Percentiles rank a stretch among this genome's conserved stretches.
Evolutionary conservation across 2,797 vertebrate genomes (phyloP).

Genomic region (Danio tinwini): DNA sequence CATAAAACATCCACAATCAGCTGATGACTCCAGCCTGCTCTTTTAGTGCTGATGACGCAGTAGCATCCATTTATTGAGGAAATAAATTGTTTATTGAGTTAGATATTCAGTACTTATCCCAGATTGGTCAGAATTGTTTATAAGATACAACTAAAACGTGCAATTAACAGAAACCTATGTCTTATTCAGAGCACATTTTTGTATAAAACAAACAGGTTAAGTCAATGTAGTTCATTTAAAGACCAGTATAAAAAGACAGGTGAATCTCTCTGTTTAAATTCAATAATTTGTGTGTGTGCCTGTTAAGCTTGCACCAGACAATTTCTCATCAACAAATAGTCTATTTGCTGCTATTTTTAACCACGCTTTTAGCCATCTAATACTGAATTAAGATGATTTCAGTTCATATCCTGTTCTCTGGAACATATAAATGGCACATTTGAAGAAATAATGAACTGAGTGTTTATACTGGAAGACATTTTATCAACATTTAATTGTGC

Average conservation of each 20-base stretch:
- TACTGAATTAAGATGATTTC: slow-evolving; percentile 49
- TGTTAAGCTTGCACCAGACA: not conserved
- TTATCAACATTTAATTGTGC: slow-evolving; percentile 20
- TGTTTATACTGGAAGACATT: slow-evolving; percentile 9
- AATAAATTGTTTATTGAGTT: slow-evolving; percentile 30
- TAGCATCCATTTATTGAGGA: slow-evolving; percentile 27
- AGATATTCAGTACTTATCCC: slow-evolving; percentile 22
- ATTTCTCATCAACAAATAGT: slow-evolving; percentile 7
- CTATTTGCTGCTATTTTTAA: slow-evolving; percentile 15
- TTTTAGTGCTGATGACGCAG: slow-evolving; percentile 41
- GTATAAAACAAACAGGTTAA: not conserved
- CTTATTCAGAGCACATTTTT: not conserved
- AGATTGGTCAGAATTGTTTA: slow-evolving; percentile 32
- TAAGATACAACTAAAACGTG: not conserved
- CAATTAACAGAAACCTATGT: not conserved
- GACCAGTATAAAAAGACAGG: not conserved
- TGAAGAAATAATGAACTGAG: slow-evolving; percentile 40
- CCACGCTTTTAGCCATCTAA: slow-evolving; percentile 40
- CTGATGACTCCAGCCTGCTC: slow-evolving; percentile 4
- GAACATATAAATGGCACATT: slow-evolving; percentile 38
- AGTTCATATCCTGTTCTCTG: slow-evolving; percentile 51
- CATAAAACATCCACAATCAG: slow-evolving; percentile 33
- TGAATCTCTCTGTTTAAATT: not conserved
- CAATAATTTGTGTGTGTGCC: not conserved
- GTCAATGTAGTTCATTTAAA: not conserved